Base-by-base conservation (phyloP, 2,797 vertebrate species). In the Ctenosaura bakeri region DNA sequence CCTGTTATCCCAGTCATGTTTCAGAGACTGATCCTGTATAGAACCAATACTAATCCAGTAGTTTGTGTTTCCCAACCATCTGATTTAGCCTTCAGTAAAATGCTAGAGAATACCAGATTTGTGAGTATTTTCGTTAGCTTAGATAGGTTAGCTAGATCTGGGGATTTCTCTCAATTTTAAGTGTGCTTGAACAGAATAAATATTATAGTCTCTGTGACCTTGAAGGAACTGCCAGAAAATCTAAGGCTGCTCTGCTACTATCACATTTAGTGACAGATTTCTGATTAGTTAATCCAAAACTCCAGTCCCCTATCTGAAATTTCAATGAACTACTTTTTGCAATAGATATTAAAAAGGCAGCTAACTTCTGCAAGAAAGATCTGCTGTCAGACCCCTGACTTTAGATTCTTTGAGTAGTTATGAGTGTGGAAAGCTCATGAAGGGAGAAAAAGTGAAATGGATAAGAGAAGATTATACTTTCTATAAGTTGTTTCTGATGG, bases 361-460 rank as follows among this genome's bases (percentile, higher is more conserved):
- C 89, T 93, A 90, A 90, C 93, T 93, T 92, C 92, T 91, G 71
- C 1, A 54, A 0, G 0, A 91, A 95, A 88, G 90, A 89, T 92
- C 93, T 95, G 92, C 92, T 87, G 94, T 93, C 86, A 82, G 66
- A 81, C 92, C 86, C 87, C 87, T 92, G 89, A 88, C 91, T 95
- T 89, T 80, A 90, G 88, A 89, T 89, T 7, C 12, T 87, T 94
- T 94, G 90, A 95, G 92, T 95, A 93, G 94, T 56, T 38, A 42
- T 66, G 88, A 87, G 56, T 95, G 90, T 88, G 92, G 94, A 93
- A 94, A 90, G 0, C 1, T 88, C 22, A 91, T 66, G 92, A 94
- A n/a, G 85, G 80, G 92, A 96, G 91, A 94, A 95, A 94, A 94
- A 92, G 92, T 92, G 94, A 91, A 85, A 89, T 88, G 85, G 92